Conservation (phyloP, 2,113 vertebrate species). For the Syngnathus typhle region DNA sequence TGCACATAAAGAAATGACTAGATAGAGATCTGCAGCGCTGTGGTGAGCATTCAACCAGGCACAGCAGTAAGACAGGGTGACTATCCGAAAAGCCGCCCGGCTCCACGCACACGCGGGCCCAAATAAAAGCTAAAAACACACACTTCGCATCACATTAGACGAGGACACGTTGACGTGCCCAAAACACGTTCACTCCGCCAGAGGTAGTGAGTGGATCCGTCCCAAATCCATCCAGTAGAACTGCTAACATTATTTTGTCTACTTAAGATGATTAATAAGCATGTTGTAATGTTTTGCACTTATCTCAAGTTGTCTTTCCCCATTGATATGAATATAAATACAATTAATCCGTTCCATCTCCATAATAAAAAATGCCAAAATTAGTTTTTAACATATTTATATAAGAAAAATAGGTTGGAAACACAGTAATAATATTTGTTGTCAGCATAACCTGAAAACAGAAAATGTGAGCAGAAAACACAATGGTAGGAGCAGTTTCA, state of each 20-base stretch:
- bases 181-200: slow-evolving; percentile 11
- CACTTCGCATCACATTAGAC: slow-evolving; percentile 65
- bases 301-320: too few species aligned
- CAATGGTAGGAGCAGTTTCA: too few species aligned
- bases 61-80: slow-evolving; percentile 50
- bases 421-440: too few species aligned
- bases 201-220: neutral
- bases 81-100: slow-evolving; percentile 56
- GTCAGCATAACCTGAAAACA: too few species aligned
- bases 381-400: too few species aligned
- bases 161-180: slow-evolving; percentile 32
- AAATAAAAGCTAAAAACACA: slow-evolving; percentile 65
- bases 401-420: too few species aligned
- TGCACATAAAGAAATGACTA: slow-evolving; percentile 47
- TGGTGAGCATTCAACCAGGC: slow-evolving; percentile 56
- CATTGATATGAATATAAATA: too few species aligned
- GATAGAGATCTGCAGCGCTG: slow-evolving; percentile 68
- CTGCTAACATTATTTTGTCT: neutral
- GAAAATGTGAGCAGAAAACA: too few species aligned
- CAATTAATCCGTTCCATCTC: too few species aligned
- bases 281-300: neutral
- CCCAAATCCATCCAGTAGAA: neutral
- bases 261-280: too few species aligned
- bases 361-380: too few species aligned
- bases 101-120: slow-evolving; percentile 42